A percentile compares a stretch with the other conserved stretches of the same genome.
These are phyloP conservation scores for Lytechinus variegatus DNA, from an alignment of 35 echinoderm and acorn worm species.

Conservation along the genomic window DNA sequence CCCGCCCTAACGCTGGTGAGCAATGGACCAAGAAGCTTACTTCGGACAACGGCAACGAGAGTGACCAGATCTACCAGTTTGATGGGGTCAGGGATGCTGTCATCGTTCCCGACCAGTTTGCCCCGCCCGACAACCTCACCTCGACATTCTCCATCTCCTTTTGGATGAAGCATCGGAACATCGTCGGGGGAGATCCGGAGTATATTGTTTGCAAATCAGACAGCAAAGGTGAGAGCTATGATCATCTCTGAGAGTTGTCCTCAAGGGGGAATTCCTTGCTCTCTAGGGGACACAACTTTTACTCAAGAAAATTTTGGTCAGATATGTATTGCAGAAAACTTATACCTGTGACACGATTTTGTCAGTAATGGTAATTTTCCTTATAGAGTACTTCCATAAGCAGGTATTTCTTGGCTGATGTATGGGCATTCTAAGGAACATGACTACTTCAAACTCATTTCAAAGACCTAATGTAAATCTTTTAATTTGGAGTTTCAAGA, in stretches of 20 bases:
- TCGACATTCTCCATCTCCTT: constrained; percentile 75
- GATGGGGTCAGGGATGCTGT: constrained; percentile 75
- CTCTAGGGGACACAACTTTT: neutral
- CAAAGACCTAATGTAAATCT: neutral
- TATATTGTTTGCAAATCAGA: constrained; percentile 89
- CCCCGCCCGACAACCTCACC: constrained; percentile 77
- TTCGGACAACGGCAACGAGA: constrained; percentile 91
- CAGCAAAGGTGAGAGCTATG: constrained; percentile 67
- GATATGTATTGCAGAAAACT: neutral
- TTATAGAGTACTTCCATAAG: neutral
- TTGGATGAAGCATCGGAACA: constrained; percentile 90
- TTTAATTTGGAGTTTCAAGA: too few species aligned
- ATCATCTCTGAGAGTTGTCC: neutral
- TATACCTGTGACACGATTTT: too few species aligned
- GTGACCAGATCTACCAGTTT: constrained; percentile 92
- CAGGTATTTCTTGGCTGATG: neutral
- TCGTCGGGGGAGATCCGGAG: constrained; percentile 80
- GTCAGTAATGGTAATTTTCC: too few species aligned
- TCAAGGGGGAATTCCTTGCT: neutral
- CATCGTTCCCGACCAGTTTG: constrained; percentile 73
- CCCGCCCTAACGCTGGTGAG: constrained; percentile 77
- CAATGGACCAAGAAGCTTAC: constrained; percentile 84
- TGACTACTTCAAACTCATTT: neutral
- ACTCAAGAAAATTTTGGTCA: neutral
- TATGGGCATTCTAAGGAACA: neutral